A percentile compares a stretch with the other conserved stretches of the same genome.
Evolutionary conservation across 2,113 vertebrate genomes (phyloP).

Genomic region (Chrysochloris asiatica): DNA sequence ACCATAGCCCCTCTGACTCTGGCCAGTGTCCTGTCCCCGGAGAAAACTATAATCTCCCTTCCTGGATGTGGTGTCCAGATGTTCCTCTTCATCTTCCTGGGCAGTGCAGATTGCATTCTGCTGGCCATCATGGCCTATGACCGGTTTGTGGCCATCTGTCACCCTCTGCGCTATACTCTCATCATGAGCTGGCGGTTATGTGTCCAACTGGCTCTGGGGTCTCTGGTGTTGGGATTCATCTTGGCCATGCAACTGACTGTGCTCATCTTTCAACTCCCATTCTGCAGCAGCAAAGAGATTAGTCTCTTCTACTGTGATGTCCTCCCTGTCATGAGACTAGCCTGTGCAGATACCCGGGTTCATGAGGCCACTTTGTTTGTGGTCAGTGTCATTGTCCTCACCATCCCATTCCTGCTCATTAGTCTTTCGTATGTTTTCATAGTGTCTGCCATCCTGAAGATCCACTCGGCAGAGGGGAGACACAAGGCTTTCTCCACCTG

Average conservation of each 20-base stretch:
- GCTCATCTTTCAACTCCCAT: constrained; percentile 68
- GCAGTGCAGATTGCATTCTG: constrained; percentile 62
- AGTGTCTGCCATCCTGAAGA: constrained; percentile 4
- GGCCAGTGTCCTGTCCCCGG: not conserved
- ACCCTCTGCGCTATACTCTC: constrained; percentile 61
- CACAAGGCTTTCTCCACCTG: constrained; percentile 53
- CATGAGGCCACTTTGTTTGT: constrained; percentile 41
- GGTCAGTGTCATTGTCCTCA: constrained; percentile 22
- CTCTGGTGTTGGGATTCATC: constrained; percentile 28
- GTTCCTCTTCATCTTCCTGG: constrained; percentile 70
- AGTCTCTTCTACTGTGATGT: constrained; percentile 69
- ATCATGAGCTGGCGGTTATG: constrained; percentile 66
- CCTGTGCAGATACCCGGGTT: constrained; percentile 30
- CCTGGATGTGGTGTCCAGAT: constrained; percentile 56
- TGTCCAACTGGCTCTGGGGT: constrained; percentile 29
- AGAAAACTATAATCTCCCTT: constrained; percentile 51
- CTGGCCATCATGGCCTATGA: constrained; percentile 69
- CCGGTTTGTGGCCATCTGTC: constrained; percentile 67
- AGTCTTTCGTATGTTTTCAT: constrained; percentile 40
- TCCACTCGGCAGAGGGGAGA: not conserved
- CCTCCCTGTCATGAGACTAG: constrained; percentile 59
- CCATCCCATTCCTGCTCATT: constrained; percentile 61
- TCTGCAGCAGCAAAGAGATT: constrained; percentile 65
- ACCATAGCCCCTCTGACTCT: constrained; percentile 62
- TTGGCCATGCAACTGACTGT: constrained; percentile 47